Conservation (phyloP, 2,113 vertebrate genomes). For the Oreochromis aureus region DNA sequence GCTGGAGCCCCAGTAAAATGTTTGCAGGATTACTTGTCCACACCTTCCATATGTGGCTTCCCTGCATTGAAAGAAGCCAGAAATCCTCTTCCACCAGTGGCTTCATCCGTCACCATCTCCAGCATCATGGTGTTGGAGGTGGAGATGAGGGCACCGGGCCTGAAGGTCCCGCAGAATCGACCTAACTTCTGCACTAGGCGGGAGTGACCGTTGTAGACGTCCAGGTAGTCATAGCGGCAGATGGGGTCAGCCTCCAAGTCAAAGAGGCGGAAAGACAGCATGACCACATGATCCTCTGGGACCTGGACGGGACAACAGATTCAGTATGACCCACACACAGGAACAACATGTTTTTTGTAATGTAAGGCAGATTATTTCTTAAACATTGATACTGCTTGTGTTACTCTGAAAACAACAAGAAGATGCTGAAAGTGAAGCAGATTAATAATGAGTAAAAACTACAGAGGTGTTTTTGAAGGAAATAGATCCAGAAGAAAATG, state of each 20-base stretch:
- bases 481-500: background rate
- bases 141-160: constrained; percentile 82
- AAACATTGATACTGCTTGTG: background rate
- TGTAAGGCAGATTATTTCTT: background rate
- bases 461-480: background rate
- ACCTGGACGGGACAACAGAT: constrained; percentile 66
- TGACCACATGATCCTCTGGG: constrained; percentile 82
- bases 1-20: background rate
- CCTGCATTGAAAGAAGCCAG: constrained; percentile 80
- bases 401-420: background rate
- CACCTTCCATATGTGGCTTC: constrained; percentile 80
- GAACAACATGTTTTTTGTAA: background rate
- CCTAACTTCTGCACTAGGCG: constrained; percentile 78
- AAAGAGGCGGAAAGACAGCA: constrained; percentile 85
- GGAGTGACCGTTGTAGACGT: constrained; percentile 80
- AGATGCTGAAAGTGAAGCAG: background rate
- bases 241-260: constrained; percentile 84
- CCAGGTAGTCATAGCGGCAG: constrained; percentile 85
- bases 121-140: constrained; percentile 85
- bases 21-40: background rate
- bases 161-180: constrained; percentile 86
- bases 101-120: constrained; percentile 79
- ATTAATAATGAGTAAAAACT: background rate
- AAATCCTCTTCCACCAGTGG: constrained; percentile 79
- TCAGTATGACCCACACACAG: background rate